Conservation (phyloP, 2,113 vertebrate species). For the Bujurquina vittata region DNA sequence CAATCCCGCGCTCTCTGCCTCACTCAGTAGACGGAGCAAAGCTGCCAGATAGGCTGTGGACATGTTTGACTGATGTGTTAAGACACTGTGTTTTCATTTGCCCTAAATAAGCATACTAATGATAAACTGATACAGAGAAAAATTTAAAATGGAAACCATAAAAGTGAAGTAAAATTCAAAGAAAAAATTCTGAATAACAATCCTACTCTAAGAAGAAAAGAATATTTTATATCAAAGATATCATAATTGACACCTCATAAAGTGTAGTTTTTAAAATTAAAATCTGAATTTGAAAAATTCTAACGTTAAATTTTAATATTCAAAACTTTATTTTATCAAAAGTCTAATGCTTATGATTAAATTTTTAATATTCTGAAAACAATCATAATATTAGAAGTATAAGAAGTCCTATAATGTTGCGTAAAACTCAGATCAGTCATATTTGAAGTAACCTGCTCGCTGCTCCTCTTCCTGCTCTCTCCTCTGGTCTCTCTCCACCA, state of each 20-base stretch:
- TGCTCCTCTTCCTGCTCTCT: conserved; percentile 70
- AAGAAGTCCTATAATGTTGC: neutral
- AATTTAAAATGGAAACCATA: neutral
- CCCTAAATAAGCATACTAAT: neutral
- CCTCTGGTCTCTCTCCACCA: conserved; percentile 81
- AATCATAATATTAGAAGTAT: neutral
- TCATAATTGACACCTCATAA: too few relatives aligned
- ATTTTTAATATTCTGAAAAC: neutral
- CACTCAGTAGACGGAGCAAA: conserved; percentile 79
- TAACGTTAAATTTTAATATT: too few relatives aligned
- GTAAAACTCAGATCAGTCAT: neutral
- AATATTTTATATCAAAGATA: too few relatives aligned
- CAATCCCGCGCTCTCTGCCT: conserved; percentile 62
- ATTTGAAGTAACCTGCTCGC: conserved; percentile 41
- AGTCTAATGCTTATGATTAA: neutral
- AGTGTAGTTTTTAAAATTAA: too few relatives aligned
- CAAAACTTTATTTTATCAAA: neutral
- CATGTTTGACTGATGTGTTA: conserved; percentile 3
- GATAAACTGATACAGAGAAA: neutral
- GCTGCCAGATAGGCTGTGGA: conserved; percentile 74
- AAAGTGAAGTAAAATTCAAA: neutral
- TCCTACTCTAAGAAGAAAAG: too few relatives aligned
- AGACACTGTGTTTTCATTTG: fast-evolving
- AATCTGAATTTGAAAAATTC: too few relatives aligned
- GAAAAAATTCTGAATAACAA: neutral